These are phyloP conservation scores for Crotalus tigris DNA, from an alignment of 2,113 vertebrate genomes.

Conservation along the genomic window DNA sequence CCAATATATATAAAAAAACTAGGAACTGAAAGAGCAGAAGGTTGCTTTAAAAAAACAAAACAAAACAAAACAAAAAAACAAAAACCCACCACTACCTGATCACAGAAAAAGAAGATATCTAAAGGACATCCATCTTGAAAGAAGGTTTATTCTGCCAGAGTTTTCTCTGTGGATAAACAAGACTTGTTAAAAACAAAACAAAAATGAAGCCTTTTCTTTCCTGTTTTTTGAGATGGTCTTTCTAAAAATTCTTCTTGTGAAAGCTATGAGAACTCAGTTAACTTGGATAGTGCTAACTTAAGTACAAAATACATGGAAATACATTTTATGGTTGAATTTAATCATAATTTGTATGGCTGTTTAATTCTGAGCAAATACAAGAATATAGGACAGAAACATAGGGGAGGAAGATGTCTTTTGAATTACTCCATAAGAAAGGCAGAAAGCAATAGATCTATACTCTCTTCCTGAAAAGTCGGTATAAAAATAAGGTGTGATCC, in stretches of 20 bases:
- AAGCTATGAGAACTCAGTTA: slow-evolving; percentile 23
- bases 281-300: not conserved
- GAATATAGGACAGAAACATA: not conserved
- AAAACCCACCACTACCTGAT: too few relatives aligned
- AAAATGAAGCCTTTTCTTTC: not conserved
- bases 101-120: slow-evolving; percentile 13
- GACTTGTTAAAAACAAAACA: not conserved
- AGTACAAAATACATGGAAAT: slow-evolving; percentile 30
- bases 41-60: not conserved
- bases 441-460: not conserved
- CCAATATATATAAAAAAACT: not conserved
- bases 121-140: not conserved
- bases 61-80: too few relatives aligned
- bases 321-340: slow-evolving; percentile 4
- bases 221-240: not conserved
- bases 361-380: slow-evolving; percentile 14
- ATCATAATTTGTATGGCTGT: slow-evolving; percentile 10
- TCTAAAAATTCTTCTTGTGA: not conserved
- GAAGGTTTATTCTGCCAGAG: not conserved
- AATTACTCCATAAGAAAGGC: not conserved
- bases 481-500: not conserved
- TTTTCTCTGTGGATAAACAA: not conserved
- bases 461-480: not conserved
- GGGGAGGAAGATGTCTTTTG: not conserved
- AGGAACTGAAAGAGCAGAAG: not conserved